Base-by-base conservation (phyloP, 2,888 invertebrate genomes). In the Amblyteles armatorius region DNA sequence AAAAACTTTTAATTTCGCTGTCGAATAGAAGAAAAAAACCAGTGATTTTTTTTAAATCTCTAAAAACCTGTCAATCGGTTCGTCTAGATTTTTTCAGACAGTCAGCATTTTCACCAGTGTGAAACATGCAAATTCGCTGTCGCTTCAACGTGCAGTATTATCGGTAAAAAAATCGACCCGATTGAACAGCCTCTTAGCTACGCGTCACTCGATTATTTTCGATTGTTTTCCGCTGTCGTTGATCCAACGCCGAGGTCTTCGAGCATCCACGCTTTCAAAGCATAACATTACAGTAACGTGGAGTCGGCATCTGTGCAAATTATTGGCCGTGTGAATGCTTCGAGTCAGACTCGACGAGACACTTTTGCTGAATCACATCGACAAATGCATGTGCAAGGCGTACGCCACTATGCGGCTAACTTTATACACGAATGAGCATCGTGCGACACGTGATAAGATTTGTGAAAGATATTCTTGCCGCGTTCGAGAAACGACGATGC, bases 401-500 rank as follows among this genome's bases (percentile, higher is more conserved):
- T 44, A 26, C 55, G 9, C 55, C 4, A 26, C 55, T 4, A n/a
- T 33, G 60, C 16, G 6, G 26, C 60, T 26, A 1, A n/a, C 16
- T 33, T 16, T 63, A 29, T 13, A 16, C 16, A 33, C 33, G 60
- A 63, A 6, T n/a, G 26, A 29, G 60, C 68, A 16, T 67, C n/a
- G 67, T 11, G 33, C 19, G 55, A 67, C 19, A 26, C 50, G 63
- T 19, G 26, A 63, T 71, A 74, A 83, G 68, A 74, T 74, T 68
- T 73, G 60, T 50, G 16, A 83, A 72, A 83, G 69, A 73, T 50
- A 26, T 52, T 65, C 55, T 81, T 55, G 73, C 57, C 55, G 63
- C 73, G 73, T 72, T 83, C 72, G 82, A 84, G 81, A 79, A 84
- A 77, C 79, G 33, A 36, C 80, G 79, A 82, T 69, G 52, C 52